Evolutionary conservation across 2,888 invertebrate genomes (phyloP).

Genomic region (Amphipyra berbera): DNA sequence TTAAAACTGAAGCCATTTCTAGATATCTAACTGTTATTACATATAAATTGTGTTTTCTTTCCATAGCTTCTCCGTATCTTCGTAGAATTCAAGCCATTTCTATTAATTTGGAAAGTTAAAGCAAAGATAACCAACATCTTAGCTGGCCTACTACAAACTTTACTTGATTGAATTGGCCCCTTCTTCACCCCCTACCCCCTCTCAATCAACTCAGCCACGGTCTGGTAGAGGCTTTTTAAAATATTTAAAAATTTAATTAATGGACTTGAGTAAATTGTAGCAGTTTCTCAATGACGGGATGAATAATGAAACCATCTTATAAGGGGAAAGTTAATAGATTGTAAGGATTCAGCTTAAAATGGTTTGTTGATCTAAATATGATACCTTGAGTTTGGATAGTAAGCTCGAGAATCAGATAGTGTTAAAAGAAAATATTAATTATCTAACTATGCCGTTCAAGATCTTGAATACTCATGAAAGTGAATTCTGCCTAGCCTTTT

Average conservation of each 20-base stretch:
- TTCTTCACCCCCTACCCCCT: not conserved
- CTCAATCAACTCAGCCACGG: constrained; percentile 8
- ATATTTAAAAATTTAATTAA: constrained; percentile 10
- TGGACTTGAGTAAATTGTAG: constrained; percentile 7
- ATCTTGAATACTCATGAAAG: too few relatives aligned
- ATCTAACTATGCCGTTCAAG: too few relatives aligned
- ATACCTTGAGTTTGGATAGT: too few relatives aligned
- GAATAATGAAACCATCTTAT: too few relatives aligned
- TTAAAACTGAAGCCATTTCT: constrained; percentile 1
- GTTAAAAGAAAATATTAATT: too few relatives aligned
- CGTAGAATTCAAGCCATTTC: not conserved
- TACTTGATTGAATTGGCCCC: constrained; percentile 44
- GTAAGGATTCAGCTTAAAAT: too few relatives aligned
- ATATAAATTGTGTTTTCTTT: constrained; percentile 12
- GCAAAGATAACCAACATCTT: constrained; percentile 33
- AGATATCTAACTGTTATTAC: not conserved
- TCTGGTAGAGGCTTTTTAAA: constrained; percentile 11
- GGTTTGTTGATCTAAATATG: too few relatives aligned
- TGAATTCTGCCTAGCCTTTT: too few relatives aligned
- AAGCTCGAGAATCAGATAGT: too few relatives aligned
- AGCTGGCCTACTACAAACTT: constrained; percentile 35
- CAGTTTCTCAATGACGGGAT: not conserved
- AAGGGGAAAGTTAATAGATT: too few relatives aligned
- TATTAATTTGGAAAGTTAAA: constrained; percentile 39
- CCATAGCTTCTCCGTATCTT: constrained; percentile 12